Percentiles rank a stretch among this genome's conserved stretches.
Conservation (phyloP, 2,113 vertebrate species). For the Colossoma macropomum region DNA sequence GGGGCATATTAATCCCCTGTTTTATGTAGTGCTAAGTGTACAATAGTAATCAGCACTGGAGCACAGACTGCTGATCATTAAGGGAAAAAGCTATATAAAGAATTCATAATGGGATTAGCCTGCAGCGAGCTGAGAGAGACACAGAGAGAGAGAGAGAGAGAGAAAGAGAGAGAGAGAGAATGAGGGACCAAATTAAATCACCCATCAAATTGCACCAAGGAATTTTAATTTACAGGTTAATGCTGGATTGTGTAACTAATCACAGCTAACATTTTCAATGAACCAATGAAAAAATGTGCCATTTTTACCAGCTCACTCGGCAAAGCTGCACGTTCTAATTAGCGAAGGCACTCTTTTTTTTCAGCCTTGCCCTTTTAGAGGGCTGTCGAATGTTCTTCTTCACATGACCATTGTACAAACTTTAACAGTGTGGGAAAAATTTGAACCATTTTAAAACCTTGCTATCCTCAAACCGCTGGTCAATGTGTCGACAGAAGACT, state of each 20-base stretch:
- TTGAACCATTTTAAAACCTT: constrained; percentile 14
- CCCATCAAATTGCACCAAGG: constrained; percentile 99
- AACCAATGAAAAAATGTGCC: constrained; percentile 87
- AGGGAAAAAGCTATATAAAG: constrained; percentile 99
- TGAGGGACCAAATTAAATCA: constrained; percentile 99
- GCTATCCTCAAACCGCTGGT: no score
- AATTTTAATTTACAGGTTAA: constrained; percentile 99
- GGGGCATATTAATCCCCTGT: constrained; percentile 99
- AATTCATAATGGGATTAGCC: constrained; percentile 99
- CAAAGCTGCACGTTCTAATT: constrained; percentile 77
- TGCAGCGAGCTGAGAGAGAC: constrained; percentile 89
- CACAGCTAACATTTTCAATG: constrained; percentile 94
- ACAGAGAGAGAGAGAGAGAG: constrained; percentile 63
- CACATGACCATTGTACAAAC: neutral
- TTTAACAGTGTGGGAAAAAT: neutral
- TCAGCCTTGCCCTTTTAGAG: constrained; percentile 27
- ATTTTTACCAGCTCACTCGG: constrained; percentile 82
- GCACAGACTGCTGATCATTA: constrained; percentile 99
- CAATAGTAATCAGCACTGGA: constrained; percentile 99
- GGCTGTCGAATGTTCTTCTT: constrained; percentile 28
- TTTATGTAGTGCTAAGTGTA: constrained; percentile 99
- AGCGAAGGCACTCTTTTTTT: constrained; percentile 49
- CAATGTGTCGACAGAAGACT: neutral
- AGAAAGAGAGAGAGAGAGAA: constrained; percentile 51
- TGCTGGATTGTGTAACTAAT: constrained; percentile 99